phyloP scores from a whole-genome alignment of 2,888 invertebrate species.

The Aphidoletes aphidimyza region DNA sequence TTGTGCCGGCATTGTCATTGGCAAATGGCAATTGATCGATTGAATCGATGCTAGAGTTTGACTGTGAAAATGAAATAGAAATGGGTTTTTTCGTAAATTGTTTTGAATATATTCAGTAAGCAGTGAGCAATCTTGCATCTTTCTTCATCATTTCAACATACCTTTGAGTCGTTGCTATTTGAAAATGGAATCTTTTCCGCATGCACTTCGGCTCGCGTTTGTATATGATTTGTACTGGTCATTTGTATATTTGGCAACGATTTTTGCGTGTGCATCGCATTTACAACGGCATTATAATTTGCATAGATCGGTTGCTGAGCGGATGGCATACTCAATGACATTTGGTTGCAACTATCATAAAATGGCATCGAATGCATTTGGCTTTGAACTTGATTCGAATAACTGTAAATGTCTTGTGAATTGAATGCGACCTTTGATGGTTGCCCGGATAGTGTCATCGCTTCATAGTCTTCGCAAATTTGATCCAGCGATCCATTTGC shows the following conservation, averaged over 20 bases:
- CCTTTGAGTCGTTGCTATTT: constrained; percentile 34
- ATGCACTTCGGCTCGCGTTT: constrained; percentile 72
- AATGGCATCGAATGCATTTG: constrained; percentile 11
- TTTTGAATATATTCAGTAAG: constrained; percentile 69
- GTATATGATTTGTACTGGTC: constrained; percentile 65
- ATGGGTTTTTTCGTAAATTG: too few relatives aligned
- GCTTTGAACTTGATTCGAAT: constrained; percentile 60
- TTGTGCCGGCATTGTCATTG: constrained; percentile 98
- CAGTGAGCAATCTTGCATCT: too few relatives aligned
- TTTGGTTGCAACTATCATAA: background rate
- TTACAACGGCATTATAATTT: constrained; percentile 61
- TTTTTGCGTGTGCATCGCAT: constrained; percentile 29
- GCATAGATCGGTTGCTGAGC: constrained; percentile 65
- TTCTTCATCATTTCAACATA: constrained; percentile 57
- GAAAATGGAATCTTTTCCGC: constrained; percentile 63
- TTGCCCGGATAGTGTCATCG: constrained; percentile 58
- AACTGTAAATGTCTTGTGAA: constrained; percentile 24
- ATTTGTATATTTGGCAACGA: constrained; percentile 40
- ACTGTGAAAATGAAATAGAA: constrained; percentile 69
- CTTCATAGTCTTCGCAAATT: constrained; percentile 58
- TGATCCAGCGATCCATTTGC: constrained; percentile 58
- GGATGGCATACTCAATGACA: constrained; percentile 55
- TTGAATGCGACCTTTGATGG: constrained; percentile 12
- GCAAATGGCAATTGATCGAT: constrained; percentile 94
- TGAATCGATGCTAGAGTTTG: constrained; percentile 94